Conservation (phyloP, 2,113 vertebrate genomes). For the Ivindomyrus marchei region DNA sequence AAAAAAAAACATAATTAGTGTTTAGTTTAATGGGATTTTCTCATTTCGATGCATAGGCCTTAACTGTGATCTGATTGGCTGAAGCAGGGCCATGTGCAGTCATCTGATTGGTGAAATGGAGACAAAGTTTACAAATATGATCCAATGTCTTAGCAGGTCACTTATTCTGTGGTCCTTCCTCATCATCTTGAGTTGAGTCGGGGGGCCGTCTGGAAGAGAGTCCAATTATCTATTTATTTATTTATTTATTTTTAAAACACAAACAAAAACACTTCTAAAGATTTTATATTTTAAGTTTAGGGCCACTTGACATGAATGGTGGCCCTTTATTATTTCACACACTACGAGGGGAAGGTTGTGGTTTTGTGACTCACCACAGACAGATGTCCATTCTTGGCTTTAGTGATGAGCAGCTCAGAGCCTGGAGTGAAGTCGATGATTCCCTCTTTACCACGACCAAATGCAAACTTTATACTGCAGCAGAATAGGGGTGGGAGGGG, state of each 20-base stretch:
- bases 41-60: constrained; percentile 69
- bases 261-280: neutral
- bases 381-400: constrained; percentile 90
- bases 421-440: constrained; percentile 88
- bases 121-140: constrained; percentile 23
- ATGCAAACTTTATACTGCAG: constrained; percentile 79
- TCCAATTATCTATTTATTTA: neutral
- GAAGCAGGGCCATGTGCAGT: constrained; percentile 42
- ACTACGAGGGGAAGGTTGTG: neutral
- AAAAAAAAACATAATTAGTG: constrained; percentile 58
- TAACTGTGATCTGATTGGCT: constrained; percentile 50
- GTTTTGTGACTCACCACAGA: constrained; percentile 79
- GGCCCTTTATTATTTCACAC: neutral
- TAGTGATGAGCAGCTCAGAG: constrained; percentile 84
- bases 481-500: neutral
- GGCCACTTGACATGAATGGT: neutral
- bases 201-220: constrained; percentile 76
- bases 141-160: constrained; percentile 24
- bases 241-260: neutral
- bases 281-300: neutral
- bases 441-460: constrained; percentile 84
- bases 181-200: constrained; percentile 96
- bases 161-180: neutral
- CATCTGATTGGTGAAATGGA: constrained; percentile 45
- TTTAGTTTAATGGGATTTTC: constrained; percentile 55